Conservation (phyloP, 2,797 vertebrate genomes). For the Vipera latastei region DNA sequence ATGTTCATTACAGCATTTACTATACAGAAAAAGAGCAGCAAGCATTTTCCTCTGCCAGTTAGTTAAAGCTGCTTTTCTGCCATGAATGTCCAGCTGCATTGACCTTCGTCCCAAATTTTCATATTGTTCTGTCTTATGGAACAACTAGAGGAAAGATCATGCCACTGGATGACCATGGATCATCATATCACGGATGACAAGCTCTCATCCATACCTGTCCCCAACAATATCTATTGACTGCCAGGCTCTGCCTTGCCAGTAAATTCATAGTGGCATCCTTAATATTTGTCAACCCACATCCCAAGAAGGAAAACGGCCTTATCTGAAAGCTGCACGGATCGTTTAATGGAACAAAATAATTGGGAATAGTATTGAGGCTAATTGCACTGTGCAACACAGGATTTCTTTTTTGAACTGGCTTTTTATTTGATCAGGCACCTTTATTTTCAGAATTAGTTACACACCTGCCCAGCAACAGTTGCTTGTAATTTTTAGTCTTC, state of each 20-base stretch:
- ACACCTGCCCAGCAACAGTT: not conserved
- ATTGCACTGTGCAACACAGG: not conserved
- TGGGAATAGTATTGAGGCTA: not conserved
- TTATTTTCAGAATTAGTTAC: not conserved
- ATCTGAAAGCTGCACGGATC: not conserved
- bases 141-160: not conserved
- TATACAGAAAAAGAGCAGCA: not conserved
- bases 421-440: not conserved
- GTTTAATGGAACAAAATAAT: not conserved
- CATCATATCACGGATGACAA: not conserved
- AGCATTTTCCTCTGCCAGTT: not conserved
- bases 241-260: not conserved
- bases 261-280: not conserved
- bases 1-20: no score
- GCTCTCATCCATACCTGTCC: not conserved
- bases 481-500: not conserved
- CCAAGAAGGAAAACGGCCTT: not conserved
- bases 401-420: not conserved
- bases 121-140: not conserved
- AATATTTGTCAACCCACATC: not conserved
- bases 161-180: not conserved
- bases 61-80: not conserved
- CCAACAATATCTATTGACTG: not conserved
- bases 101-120: not conserved
- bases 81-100: not conserved